A percentile compares a stretch with the other conserved stretches of the same genome.
Evolutionary conservation across 1,140 invertebrate species (phyloP).

Genomic region (Aphidius gifuensis): DNA sequence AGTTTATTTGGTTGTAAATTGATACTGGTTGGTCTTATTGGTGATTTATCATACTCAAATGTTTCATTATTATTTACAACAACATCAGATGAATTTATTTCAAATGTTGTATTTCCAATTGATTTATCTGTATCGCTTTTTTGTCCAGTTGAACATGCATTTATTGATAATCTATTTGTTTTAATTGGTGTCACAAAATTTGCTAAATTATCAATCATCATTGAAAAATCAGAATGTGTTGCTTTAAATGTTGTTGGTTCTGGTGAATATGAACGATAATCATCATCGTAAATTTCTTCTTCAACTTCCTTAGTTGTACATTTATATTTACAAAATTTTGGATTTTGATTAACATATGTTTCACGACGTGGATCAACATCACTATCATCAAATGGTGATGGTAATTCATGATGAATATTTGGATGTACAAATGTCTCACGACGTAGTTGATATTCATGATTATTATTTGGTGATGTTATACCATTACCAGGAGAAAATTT

Average conservation of each 20-base stretch:
- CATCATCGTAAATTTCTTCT: constrained; percentile 22
- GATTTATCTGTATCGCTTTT: constrained; percentile 8
- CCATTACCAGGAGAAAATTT: constrained; percentile 20
- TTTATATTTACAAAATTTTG: constrained; percentile 25
- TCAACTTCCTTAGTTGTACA: not conserved
- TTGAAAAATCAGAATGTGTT: constrained; percentile 36
- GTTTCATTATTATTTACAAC: too few relatives aligned
- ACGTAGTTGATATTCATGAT: not conserved
- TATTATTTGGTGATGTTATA: constrained; percentile 7
- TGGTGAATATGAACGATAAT: constrained; percentile 35
- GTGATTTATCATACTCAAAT: constrained; percentile 10
- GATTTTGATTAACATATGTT: constrained; percentile 34
- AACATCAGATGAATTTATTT: constrained; percentile 26
- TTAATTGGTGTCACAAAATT: constrained; percentile 33
- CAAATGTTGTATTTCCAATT: constrained; percentile 25
- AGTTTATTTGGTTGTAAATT: constrained; percentile 27
- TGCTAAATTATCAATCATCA: constrained; percentile 38
- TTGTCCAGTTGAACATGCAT: constrained; percentile 29
- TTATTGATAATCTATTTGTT: constrained; percentile 4
- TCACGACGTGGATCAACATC: constrained; percentile 30
- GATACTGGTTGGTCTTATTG: not conserved
- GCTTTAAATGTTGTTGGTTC: not conserved
- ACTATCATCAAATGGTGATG: constrained; percentile 15
- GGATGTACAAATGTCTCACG: too few relatives aligned
- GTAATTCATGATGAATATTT: not conserved